phyloP scores from a whole-genome alignment of 2,113 vertebrate genomes.

The Trochalopteron elliotii region DNA sequence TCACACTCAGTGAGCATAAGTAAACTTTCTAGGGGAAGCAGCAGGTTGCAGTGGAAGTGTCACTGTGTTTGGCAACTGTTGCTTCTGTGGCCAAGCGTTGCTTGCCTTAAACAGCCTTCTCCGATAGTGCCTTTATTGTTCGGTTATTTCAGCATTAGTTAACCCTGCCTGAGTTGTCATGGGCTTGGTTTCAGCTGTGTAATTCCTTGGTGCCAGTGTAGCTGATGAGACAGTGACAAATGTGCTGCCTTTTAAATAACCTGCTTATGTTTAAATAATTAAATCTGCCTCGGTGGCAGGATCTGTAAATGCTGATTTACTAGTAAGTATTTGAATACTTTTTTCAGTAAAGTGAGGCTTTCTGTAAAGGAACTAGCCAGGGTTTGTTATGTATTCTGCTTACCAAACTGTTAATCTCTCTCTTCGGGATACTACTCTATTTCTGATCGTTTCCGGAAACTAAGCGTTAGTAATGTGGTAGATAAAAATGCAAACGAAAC shows the following conservation, averaged over 20 bases:
- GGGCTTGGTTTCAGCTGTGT: not conserved
- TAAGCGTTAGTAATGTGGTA: not conserved
- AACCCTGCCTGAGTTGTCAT: not conserved
- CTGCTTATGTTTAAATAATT: not conserved
- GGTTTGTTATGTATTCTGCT: not conserved
- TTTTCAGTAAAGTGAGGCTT: not conserved
- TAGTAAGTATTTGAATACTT: not conserved
- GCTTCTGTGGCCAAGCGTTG: not conserved
- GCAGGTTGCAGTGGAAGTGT: not conserved
- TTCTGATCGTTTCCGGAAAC: not conserved
- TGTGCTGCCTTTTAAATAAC: not conserved
- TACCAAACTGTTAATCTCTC: not conserved
- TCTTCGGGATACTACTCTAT: not conserved
- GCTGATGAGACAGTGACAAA: not conserved
- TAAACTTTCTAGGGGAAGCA: not conserved
- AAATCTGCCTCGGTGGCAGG: not conserved
- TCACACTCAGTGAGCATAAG: fast-evolving
- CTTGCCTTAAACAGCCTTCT: not conserved
- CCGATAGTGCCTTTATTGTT: not conserved
- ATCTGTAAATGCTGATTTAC: not conserved
- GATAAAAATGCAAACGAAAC: not conserved
- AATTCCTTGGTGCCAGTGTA: not conserved
- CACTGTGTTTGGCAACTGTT: not conserved
- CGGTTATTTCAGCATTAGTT: not conserved
- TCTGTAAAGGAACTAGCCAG: not conserved